Evolutionary conservation across 2,113 vertebrate genomes (phyloP).

Genomic region (Corvus hawaiiensis): DNA sequence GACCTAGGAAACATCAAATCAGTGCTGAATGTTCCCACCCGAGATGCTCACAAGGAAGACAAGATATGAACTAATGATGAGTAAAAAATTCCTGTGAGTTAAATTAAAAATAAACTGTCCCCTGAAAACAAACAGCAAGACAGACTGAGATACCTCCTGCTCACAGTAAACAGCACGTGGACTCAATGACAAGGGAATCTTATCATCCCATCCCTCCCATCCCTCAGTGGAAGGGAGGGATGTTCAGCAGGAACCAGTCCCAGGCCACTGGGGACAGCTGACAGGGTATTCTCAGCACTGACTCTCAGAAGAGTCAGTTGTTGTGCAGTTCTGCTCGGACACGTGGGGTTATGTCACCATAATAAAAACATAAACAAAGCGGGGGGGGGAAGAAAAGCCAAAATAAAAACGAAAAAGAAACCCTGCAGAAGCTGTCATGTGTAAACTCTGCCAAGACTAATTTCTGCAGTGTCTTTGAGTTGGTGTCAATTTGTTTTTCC

Average conservation of each 20-base stretch:
- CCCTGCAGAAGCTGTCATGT: neutral
- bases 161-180: neutral
- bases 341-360: neutral
- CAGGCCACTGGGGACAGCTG: neutral
- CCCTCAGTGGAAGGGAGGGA: neutral
- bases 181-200: neutral
- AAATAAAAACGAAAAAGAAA: neutral
- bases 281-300: neutral
- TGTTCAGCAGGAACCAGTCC: neutral
- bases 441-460: neutral
- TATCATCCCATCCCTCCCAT: neutral
- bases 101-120: neutral
- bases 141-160: neutral
- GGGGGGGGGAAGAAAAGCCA: neutral
- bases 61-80: neutral
- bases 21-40: neutral
- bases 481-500: neutral
- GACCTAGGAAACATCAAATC: neutral
- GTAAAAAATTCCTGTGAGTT: neutral
- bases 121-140: neutral
- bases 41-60: neutral
- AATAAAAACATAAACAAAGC: constrained; percentile 4
- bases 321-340: neutral
- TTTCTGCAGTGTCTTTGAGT: neutral
- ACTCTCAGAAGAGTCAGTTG: neutral